phyloP scores from a whole-genome alignment of 1,140 invertebrate species.

The Trachymyrmex cornetzi region DNA sequence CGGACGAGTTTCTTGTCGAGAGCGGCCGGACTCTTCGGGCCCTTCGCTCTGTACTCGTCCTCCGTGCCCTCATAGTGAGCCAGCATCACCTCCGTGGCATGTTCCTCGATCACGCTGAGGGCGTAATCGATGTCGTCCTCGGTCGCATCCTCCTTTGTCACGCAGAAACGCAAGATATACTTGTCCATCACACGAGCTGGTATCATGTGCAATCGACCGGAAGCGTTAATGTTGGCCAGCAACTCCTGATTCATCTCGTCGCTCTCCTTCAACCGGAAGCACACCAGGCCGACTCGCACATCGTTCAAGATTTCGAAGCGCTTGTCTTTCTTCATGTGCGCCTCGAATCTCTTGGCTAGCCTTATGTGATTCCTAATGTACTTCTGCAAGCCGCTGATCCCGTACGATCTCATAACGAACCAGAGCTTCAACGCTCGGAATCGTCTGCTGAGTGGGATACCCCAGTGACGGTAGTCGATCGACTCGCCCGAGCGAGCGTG shows the following conservation, averaged over 20 bases:
- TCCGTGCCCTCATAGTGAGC: conserved; percentile 82
- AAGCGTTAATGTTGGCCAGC: conserved; percentile 94
- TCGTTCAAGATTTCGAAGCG: conserved; percentile 95
- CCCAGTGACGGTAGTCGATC: conserved; percentile 96
- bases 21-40: conserved; percentile 86
- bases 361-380: conserved; percentile 95
- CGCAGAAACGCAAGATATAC: conserved; percentile 94
- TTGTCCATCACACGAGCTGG: conserved; percentile 93
- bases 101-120: conserved; percentile 90
- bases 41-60: conserved; percentile 80
- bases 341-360: conserved; percentile 95
- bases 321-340: conserved; percentile 91
- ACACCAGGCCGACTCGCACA: conserved; percentile 91
- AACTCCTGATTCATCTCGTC: conserved; percentile 94
- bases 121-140: conserved; percentile 93
- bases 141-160: conserved; percentile 92
- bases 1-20: conserved; percentile 88
- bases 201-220: conserved; percentile 96
- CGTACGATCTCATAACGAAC: conserved; percentile 95
- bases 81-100: conserved; percentile 90
- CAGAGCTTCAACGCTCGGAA: conserved; percentile 96
- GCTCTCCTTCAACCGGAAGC: conserved; percentile 90
- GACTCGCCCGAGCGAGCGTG: conserved; percentile 92
- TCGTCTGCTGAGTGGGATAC: conserved; percentile 94
- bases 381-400: conserved; percentile 92